These are phyloP conservation scores for Pygathrix nemaeus DNA, from an alignment of 2,113 vertebrate species.

Conservation along the genomic window DNA sequence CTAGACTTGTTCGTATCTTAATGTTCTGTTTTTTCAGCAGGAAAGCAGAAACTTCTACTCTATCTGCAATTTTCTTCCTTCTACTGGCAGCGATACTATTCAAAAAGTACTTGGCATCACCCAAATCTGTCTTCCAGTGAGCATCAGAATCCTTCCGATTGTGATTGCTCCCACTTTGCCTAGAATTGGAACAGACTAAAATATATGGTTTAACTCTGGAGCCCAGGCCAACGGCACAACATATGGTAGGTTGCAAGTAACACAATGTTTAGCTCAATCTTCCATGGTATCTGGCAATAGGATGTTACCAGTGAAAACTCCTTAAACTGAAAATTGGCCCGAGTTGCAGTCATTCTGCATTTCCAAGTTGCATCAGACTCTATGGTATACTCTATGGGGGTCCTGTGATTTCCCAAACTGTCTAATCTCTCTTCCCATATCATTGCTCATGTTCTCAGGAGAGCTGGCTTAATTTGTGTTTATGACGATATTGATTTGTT, in stretches of 20 bases:
- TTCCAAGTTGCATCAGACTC: neutral
- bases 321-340: neutral
- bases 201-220: neutral
- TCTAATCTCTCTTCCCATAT: neutral
- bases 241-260: neutral
- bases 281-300: neutral
- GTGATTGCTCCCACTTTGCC: neutral
- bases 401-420: neutral
- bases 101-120: neutral
- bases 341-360: neutral
- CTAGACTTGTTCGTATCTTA: neutral
- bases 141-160: neutral
- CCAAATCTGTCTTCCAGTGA: neutral
- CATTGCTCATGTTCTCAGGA: neutral
- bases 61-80: conserved; percentile 11
- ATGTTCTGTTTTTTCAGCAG: neutral
- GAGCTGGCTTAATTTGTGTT: neutral
- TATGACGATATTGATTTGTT: neutral
- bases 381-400: neutral
- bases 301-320: neutral
- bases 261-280: neutral
- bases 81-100: neutral
- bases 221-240: neutral
- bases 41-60: neutral
- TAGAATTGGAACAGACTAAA: neutral